Base-by-base conservation (phyloP, 2,113 vertebrate species). In the Austrofundulus limnaeus region DNA sequence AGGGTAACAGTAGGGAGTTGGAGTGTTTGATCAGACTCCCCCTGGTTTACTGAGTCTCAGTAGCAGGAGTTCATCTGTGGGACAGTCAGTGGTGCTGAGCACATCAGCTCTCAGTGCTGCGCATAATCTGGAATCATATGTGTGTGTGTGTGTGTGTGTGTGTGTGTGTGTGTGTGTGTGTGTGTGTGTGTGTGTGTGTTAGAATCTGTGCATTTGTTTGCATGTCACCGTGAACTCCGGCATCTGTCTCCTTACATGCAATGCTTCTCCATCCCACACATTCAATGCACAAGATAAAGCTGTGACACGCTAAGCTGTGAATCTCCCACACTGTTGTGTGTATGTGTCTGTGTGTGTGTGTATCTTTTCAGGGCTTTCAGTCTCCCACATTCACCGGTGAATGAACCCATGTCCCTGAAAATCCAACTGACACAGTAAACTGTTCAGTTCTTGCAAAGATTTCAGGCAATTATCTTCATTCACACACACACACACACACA, bases 1-100 rank as follows among this genome's bases (percentile, higher is more conserved):
- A 62, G 70, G 75, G 72, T 61, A 73, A 62, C 79, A 70, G 83
- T 61, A 12, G 86, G 83, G 86, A 88, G 66, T 85, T 69, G 43
- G 52, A 82, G 66, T 82, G 83, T 87, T 90, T 86, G 85, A 88
- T 86, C 80, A 87, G 76, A 68, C 78, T 83, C 85, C 75, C 77
- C 42, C 66, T 25, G 61, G 78, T 66, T 80, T 45, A 41, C 69
- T 76, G 83, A 88, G 72, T 75, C 70, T 81, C 67, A 74, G 72
- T 71, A 78, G 70, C 80, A 82, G 62, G 80, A 81, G 87, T 88
- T 90, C 87, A 86, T 85, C 68, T 59, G 64, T 20, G 69, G 88
- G 88, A 84, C 87, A 87, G 43, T 67, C 58, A 12, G n/a, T n/a
- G n/a, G 63, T 17, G 21, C 66, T 42, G 70, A 74, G 73, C 65